Evolutionary conservation across 1,140 invertebrate species (phyloP), one percentile per base, ranked within the genome.

Genomic region (Metaphire vulgaris): DNA sequence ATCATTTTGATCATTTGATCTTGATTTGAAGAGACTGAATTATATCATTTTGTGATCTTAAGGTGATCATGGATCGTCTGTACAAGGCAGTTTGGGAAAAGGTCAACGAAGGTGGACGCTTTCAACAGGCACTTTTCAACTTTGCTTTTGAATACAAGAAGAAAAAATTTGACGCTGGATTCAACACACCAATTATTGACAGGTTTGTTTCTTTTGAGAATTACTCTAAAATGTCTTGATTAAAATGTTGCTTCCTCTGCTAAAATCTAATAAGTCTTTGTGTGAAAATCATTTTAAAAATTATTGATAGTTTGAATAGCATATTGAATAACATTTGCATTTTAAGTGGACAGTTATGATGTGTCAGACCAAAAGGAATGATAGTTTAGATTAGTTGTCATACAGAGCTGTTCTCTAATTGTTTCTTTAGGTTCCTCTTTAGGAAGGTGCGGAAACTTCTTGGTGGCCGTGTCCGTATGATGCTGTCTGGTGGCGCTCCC

Each of bases 71-170:
- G 83, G 96, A 98, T 87, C 90, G 97, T 76, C 93, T 99, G 76
- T 96, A 94, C 80, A 98, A 98, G 87, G 93, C 91, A 72, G 95
- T 98, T 75, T 93, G 93, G 83, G 94, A 97, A 79, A 94, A 95
- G 83, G 91, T 98, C 1, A 91, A 91, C 31, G 90, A 91, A 29
- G 91, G 91, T 32, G 91, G 92, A 12, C 87, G 88, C 21, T 89
- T 95, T 33, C 89, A 90, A 67, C 90, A 91, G 83, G 90, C 91
- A 0, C 41, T 87, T 31, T 97, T 98, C 88, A 91, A 93, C 83
- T 96, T 94, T 88, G 93, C 93, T 0, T 95, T 95, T 82, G 87
- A 92, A 65, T 98, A 98, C 87, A 98, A 97, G 87, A 88, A 90
- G 72, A 91, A 90, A 79, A 95, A 84, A 74, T 75, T 84, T 0